Evolutionary conservation across 92 coral and sea anemone genomes (phyloP), one percentile per base, ranked within the genome.

Genomic region (Blastomussa wellsi): DNA sequence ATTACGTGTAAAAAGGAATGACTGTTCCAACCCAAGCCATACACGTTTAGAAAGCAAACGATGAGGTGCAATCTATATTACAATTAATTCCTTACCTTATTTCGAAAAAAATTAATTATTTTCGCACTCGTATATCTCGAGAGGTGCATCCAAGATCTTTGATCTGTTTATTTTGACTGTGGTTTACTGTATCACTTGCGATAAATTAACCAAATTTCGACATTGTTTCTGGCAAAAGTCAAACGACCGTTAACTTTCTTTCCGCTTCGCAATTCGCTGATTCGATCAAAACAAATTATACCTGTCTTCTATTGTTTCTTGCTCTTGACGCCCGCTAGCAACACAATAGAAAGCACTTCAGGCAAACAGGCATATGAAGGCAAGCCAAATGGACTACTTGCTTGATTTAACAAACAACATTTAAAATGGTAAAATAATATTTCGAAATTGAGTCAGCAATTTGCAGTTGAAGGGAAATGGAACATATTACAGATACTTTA

Each of bases 301-400:
- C 81, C 82, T 22, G 76, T 28, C 22, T 31, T 84, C 49, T 4
- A 31, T 76, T 84, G 82, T 84, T 84, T 52, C 2, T 39, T 28
- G 49, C 60, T 59, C 38, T n/a, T 84, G 75, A 36, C 42, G 49
- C 35, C 49, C 67, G 64, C 38, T 32, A 48, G 24, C 64, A 41
- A 49, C 22, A 39, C 60, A 76, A 70, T 33, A 28, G 20, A 16
- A 70, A 15, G 20, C 9, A 2, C 22, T 24, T 20, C 55, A 42
- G 74, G 1, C 28, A 17, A 79, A 79, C 44, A 51, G 47, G 72
- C 65, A 48, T 15, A 66, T 28, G 37, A 33, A n/a, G 20, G 17
- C 74, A 33, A 26, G 16, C 68, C 0, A 2, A 7, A 62, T 0
- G 68, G 35, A 10, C 68, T 62, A 24, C 24, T 26, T 62, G 68